Base-by-base conservation (phyloP, 2,113 vertebrate species). In the Eretmochelys imbricata region DNA sequence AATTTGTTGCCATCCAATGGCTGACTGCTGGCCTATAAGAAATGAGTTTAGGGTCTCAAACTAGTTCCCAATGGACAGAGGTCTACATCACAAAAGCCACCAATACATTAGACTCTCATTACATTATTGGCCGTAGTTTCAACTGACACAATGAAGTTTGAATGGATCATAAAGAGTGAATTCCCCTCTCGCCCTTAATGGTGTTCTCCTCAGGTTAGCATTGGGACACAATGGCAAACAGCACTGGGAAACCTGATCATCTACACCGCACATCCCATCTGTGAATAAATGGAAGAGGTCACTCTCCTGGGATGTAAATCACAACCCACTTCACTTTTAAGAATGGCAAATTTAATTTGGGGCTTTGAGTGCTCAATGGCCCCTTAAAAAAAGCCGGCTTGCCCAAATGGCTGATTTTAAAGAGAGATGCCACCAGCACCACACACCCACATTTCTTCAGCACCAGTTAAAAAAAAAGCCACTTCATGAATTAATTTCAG, bases 201-300 rank as follows among this genome's bases (percentile, higher is more conserved):
- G 29, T 25, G 11, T 4, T n/a, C 35, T 50, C 27, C 3, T 10
- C n/a, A 62, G 19, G 16, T 13, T 20, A 53, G 25, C 27, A 24
- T 38, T 31, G 20, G 35, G 62, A 88, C 13, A 3, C 27, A 4
- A 53, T 13, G 7, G 48, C 80, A 89, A 50, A 80, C 10, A 16
- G 2, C 29, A 14, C 13, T 8, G 0, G 35, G 0, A 51, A 31
- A 35, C 11, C 24, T 13, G 0, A 1, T 6, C 8, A 14, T 22
- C 29, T 69, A 51, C 42, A 80, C 50, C 29, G 29, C 12, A 3
- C 25, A 6, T 53, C 24, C 46, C 42, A 46, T 13, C 59, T 10
- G 0, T 11, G 8, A 84, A 31, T 27, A 79, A 50, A 59, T 14
- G n/a, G 27, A 2, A 79, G 78, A 12, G 4, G 53, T 53, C 42